A percentile compares a stretch with the other conserved stretches of the same genome.
These are phyloP conservation scores for Neodiprion virginianus DNA, from an alignment of 1,140 invertebrate species.

Conservation along the genomic window DNA sequence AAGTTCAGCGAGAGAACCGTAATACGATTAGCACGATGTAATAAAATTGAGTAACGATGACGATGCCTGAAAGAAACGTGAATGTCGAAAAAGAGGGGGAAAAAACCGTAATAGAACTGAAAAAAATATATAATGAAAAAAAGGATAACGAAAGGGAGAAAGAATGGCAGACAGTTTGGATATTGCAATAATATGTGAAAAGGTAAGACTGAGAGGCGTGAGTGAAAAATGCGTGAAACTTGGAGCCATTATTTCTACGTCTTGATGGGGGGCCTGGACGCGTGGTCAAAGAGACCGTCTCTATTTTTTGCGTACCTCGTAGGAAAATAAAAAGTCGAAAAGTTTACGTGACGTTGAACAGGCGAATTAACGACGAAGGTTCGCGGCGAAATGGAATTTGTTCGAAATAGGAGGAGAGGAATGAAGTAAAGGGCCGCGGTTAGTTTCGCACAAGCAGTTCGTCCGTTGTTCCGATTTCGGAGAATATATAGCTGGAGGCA, in stretches of 20 bases:
- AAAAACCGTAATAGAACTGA: too few species aligned
- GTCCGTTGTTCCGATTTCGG: not conserved
- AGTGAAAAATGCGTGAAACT: not conserved
- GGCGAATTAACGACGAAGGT: not conserved
- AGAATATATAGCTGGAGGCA: too few species aligned
- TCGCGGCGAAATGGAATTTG: not conserved
- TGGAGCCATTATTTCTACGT: not conserved
- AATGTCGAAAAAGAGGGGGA: not conserved
- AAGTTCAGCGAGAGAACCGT: too few species aligned
- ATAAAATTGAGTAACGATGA: too few species aligned
- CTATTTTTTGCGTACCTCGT: not conserved
- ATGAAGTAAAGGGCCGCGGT: not conserved
- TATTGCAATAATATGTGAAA: not conserved
- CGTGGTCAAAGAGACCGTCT: slow-evolving; percentile 4
- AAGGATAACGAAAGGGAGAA: too few species aligned
- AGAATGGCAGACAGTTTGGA: too few species aligned
- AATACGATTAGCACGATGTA: too few species aligned
- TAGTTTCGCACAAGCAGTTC: not conserved
- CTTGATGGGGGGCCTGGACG: not conserved
- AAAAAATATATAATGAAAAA: not conserved
- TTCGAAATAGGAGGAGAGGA: not conserved
- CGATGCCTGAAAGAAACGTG: too few species aligned
- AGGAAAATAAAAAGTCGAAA: not conserved
- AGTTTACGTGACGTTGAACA: not conserved
- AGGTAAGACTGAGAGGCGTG: not conserved